Percentiles rank a stretch among this genome's conserved stretches.
Evolutionary conservation across 2,113 vertebrate species (phyloP).

Genomic region (Lipophrys pholis): DNA sequence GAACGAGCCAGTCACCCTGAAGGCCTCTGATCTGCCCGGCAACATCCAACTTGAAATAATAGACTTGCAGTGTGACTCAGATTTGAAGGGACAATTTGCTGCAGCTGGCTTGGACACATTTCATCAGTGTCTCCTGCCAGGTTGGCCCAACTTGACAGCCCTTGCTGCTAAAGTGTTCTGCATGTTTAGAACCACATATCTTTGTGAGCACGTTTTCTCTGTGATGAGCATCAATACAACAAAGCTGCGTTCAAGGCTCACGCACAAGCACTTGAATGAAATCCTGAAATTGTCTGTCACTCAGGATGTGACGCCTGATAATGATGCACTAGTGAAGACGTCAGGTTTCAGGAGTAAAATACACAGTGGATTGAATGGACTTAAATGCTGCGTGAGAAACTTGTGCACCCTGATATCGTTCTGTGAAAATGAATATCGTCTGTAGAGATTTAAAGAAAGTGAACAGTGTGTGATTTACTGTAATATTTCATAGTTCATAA

Average conservation of each 20-base stretch:
- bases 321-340: conserved; percentile 20
- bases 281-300: conserved; percentile 10
- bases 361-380: not conserved
- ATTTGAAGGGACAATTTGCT: conserved; percentile 29
- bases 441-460: too few species aligned
- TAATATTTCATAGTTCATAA: too few species aligned
- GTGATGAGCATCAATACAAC: conserved; percentile 32
- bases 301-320: conserved; percentile 23
- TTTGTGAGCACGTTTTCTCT: conserved; percentile 8
- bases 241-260: conserved; percentile 21
- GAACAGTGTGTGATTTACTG: too few species aligned
- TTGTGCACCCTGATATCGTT: too few species aligned
- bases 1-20: conserved; percentile 18
- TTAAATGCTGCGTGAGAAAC: too few species aligned
- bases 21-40: not conserved
- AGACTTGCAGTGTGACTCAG: conserved; percentile 7
- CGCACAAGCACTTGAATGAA: conserved; percentile 20
- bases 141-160: not conserved
- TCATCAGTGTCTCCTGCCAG: conserved; percentile 19
- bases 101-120: conserved; percentile 16
- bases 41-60: conserved; percentile 2
- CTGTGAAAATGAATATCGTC: too few species aligned
- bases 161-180: conserved; percentile 14
- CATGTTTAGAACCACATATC: conserved; percentile 34
- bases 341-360: conserved; percentile 17